Evolutionary conservation across 2,888 invertebrate species (phyloP).

Genomic region (Agapostemon virescens): DNA sequence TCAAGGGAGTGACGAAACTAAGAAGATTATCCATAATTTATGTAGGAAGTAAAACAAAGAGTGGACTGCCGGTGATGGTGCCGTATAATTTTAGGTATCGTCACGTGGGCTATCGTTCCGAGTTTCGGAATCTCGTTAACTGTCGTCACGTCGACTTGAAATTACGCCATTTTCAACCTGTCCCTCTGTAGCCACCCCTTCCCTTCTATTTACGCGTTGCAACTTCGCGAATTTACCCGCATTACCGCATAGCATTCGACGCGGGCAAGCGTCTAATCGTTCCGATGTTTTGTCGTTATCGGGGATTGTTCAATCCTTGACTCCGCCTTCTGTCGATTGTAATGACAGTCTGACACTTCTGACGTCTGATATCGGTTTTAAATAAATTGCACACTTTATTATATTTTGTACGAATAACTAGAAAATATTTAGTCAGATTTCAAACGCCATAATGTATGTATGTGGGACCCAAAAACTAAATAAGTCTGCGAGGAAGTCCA

Average conservation of each 20-base stretch:
- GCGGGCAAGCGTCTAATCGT: neutral
- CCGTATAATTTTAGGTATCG: conserved; percentile 64
- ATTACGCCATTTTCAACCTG: conserved; percentile 14
- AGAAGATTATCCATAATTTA: conserved; percentile 69
- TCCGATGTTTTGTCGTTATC: neutral
- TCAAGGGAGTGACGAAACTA: conserved; percentile 50
- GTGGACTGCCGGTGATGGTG: conserved; percentile 51
- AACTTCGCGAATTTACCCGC: neutral
- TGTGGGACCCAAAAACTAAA: no score
- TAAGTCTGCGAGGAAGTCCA: no score
- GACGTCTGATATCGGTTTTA: neutral
- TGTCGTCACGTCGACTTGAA: conserved; percentile 27
- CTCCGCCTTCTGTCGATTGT: neutral
- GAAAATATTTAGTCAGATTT: no score
- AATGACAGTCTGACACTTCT: no score
- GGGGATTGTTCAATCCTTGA: neutral
- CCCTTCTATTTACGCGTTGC: conserved; percentile 12
- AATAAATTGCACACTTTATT: no score
- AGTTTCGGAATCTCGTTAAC: conserved; percentile 64
- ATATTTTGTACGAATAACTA: no score
- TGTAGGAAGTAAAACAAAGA: conserved; percentile 68
- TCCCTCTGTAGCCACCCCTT: neutral
- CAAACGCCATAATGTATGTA: no score
- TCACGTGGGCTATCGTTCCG: conserved; percentile 53
- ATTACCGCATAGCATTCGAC: neutral